Conservation (phyloP, 2,113 vertebrate genomes). For the Pangasianodon gigas region DNA sequence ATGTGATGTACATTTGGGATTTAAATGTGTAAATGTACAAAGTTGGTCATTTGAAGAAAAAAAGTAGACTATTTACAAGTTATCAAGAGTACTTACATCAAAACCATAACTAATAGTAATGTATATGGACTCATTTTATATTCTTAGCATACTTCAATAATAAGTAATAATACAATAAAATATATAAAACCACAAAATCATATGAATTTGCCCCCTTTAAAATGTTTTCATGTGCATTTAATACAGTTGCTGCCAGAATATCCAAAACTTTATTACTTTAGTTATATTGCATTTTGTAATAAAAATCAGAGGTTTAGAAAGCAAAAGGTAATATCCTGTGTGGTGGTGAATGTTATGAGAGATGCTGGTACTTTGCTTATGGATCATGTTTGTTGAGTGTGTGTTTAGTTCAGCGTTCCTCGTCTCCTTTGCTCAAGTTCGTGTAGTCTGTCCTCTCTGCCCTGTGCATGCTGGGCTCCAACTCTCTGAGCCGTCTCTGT, state of each 20-base stretch:
- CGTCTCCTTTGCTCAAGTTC: slow-evolving; percentile 77
- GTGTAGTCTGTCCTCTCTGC: slow-evolving; percentile 76
- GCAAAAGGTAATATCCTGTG: background rate
- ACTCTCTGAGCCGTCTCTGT: slow-evolving; percentile 82
- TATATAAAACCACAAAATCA: background rate
- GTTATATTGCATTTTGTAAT: background rate
- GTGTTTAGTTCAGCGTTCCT: slow-evolving; percentile 72
- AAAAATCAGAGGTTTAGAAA: background rate
- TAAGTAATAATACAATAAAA: background rate
- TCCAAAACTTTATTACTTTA: background rate
- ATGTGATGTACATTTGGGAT: slow-evolving; percentile 47
- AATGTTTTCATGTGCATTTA: background rate
- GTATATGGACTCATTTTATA: background rate
- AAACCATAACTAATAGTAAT: background rate
- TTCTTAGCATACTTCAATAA: background rate
- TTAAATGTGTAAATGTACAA: slow-evolving; percentile 51
- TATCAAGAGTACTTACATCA: slow-evolving; percentile 20
- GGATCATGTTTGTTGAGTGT: background rate
- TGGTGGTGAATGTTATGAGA: slow-evolving; percentile 19
- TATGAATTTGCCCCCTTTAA: background rate
- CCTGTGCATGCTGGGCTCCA: slow-evolving; percentile 77
- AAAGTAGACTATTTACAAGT: slow-evolving; percentile 53
- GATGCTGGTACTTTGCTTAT: background rate
- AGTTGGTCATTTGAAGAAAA: slow-evolving; percentile 43
- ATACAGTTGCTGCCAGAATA: background rate